These are phyloP conservation scores for Poecilobothrus nobilitatus DNA, from an alignment of 2,888 invertebrate species.

Conservation along the genomic window DNA sequence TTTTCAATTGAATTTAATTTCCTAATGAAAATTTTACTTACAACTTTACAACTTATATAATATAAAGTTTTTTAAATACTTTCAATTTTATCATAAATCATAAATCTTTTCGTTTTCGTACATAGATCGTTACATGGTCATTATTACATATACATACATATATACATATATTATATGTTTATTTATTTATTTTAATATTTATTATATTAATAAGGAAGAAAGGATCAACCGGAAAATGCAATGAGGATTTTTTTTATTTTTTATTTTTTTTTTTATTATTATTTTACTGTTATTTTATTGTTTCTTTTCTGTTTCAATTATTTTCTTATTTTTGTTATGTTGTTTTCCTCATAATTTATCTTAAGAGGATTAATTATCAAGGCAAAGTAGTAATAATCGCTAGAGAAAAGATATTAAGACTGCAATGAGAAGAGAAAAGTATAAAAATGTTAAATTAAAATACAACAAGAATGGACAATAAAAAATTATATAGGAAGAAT, in stretches of 20 bases:
- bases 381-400: not conserved
- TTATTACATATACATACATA: not conserved
- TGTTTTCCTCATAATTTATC: not conserved
- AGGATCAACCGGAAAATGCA: not conserved
- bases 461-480: not conserved
- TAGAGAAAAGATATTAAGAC: not conserved
- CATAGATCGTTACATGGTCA: too few species aligned
- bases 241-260: not conserved
- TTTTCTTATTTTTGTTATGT: not conserved
- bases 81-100: too few species aligned
- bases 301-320: not conserved
- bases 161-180: not conserved
- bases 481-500: not conserved
- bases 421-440: not conserved
- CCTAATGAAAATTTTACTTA: too few species aligned
- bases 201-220: not conserved
- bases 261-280: too few species aligned
- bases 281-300: too few species aligned
- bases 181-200: too few species aligned
- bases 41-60: too few species aligned
- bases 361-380: slow-evolving; percentile 1
- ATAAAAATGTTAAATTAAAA: not conserved
- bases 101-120: too few species aligned
- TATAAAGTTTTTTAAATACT: too few species aligned
- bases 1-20: too few species aligned